These are phyloP conservation scores for Echiichthys vipera DNA, from an alignment of 2,797 vertebrate genomes.

Conservation along the genomic window DNA sequence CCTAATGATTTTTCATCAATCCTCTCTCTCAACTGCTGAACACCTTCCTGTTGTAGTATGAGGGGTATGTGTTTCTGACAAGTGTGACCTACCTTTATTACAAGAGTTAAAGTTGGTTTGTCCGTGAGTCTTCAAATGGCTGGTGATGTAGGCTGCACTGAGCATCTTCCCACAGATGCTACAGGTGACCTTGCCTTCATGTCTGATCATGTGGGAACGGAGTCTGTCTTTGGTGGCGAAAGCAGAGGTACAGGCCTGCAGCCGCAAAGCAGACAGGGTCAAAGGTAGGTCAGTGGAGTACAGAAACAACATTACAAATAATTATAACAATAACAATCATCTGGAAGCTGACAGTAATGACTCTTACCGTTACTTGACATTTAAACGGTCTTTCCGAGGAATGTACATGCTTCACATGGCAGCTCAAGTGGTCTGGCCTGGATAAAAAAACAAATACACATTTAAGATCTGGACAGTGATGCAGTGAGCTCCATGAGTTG, in stretches of 20 bases:
- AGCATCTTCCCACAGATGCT: constrained; percentile 99
- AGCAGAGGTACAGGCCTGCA: constrained; percentile 97
- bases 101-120: constrained; percentile 96
- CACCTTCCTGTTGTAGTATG: background rate
- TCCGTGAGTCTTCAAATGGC: constrained; percentile 98
- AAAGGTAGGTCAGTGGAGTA: constrained; percentile 45
- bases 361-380: constrained; percentile 98
- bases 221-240: constrained; percentile 99
- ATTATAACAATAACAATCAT: background rate
- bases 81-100: constrained; percentile 90
- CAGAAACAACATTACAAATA: background rate
- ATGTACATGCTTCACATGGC: constrained; percentile 99
- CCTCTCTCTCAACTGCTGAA: background rate
- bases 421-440: constrained; percentile 99
- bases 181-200: constrained; percentile 99
- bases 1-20: too few species aligned
- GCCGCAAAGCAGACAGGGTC: constrained; percentile 1
- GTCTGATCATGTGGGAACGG: constrained; percentile 98
- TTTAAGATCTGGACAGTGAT: constrained; percentile 16
- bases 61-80: background rate
- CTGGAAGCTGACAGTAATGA: background rate
- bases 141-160: constrained; percentile 98
- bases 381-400: constrained; percentile 99
- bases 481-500: background rate
- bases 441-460: constrained; percentile 52